Percentiles rank a stretch among this genome's conserved stretches.
Conservation (phyloP, 2,113 vertebrate species). For the Menura novaehollandiae region DNA sequence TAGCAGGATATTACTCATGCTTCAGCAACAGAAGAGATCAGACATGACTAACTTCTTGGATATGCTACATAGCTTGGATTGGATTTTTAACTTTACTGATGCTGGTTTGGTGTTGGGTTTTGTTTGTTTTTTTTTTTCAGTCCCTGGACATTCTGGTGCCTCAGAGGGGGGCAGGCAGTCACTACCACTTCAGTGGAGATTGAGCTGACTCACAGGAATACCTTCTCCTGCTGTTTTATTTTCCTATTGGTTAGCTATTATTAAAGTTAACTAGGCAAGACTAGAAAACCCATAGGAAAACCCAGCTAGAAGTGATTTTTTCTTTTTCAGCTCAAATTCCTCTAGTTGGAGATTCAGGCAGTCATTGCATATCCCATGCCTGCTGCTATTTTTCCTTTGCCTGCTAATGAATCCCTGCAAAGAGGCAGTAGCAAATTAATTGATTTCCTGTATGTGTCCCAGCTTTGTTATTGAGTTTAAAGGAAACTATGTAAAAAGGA, state of each 20-base stretch:
- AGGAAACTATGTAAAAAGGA: neutral
- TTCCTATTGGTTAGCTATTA: constrained; percentile 34
- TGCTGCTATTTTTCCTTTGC: constrained; percentile 41
- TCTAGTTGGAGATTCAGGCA: constrained; percentile 10
- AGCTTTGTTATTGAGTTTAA: neutral
- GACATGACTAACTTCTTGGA: neutral
- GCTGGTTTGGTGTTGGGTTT: neutral
- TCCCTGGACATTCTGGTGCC: neutral
- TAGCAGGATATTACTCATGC: neutral
- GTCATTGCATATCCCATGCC: neutral
- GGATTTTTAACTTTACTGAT: neutral
- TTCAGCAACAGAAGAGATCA: neutral
- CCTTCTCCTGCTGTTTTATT: constrained; percentile 53
- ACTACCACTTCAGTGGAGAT: constrained; percentile 50
- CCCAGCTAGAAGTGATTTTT: constrained; percentile 68
- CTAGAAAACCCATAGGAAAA: constrained; percentile 61
- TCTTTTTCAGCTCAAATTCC: constrained; percentile 45
- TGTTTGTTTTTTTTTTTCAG: neutral
- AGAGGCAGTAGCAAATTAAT: constrained; percentile 29
- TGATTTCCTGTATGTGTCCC: constrained; percentile 4
- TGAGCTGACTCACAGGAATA: constrained; percentile 65
- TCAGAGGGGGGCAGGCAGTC: neutral
- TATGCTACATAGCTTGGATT: neutral
- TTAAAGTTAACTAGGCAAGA: constrained; percentile 79
- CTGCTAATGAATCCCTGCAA: constrained; percentile 16